Conservation (phyloP, 2,888 invertebrate genomes). For the Tridacna crocea region DNA sequence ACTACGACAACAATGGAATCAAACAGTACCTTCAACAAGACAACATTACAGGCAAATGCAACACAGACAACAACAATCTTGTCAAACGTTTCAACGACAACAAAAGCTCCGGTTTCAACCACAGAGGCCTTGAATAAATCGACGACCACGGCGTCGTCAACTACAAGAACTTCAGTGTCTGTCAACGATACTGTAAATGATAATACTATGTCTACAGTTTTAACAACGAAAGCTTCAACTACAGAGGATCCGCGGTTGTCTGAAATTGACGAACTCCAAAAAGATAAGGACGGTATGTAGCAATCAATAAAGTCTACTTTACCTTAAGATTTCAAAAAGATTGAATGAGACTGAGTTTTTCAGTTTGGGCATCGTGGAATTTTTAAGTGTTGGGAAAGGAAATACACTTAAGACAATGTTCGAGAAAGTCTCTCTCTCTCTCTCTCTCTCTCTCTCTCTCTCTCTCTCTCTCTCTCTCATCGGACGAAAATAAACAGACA, state of each 20-base stretch:
- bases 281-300: slow-evolving; percentile 4
- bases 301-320: not conserved
- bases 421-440: too few species aligned
- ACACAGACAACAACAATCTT: not conserved
- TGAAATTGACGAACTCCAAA: slow-evolving; percentile 15
- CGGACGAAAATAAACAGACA: too few species aligned
- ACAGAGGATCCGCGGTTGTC: not conserved
- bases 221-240: not conserved
- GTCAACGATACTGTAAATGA: not conserved
- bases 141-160: not conserved
- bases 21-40: not conserved
- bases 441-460: too few species aligned
- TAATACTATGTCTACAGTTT: not conserved
- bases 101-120: not conserved
- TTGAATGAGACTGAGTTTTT: too few species aligned
- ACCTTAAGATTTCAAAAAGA: too few species aligned
- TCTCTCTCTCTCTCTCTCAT: too few species aligned
- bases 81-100: not conserved
- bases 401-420: too few species aligned
- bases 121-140: not conserved
- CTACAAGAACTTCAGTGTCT: not conserved
- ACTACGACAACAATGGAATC: not conserved
- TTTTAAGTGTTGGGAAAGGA: too few species aligned
- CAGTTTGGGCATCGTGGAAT: too few species aligned
- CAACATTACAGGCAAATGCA: not conserved